A percentile compares a stretch with the other conserved stretches of the same genome.
These are phyloP conservation scores for Drosophila anomalata DNA, from an alignment of 2,888 invertebrate genomes.

Conservation along the genomic window DNA sequence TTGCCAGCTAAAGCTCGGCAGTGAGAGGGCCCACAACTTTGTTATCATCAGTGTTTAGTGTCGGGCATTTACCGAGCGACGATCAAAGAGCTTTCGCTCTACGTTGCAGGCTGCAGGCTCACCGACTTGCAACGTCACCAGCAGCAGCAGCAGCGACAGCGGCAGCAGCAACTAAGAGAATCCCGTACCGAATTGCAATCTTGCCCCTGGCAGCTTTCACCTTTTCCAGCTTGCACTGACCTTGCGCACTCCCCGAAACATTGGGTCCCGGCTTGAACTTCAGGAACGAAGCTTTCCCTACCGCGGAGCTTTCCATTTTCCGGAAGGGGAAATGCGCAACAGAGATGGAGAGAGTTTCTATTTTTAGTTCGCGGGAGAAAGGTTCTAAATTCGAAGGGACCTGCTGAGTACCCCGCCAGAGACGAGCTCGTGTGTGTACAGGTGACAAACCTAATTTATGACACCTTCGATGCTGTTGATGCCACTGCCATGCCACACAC, in stretches of 20 bases:
- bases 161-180: conserved; percentile 10
- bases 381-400: conserved; percentile 46
- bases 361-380: conserved; percentile 5
- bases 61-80: conserved; percentile 33
- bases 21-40: conserved; percentile 35
- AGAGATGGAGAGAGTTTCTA: conserved; percentile 9
- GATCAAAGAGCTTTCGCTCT: conserved; percentile 34
- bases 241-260: conserved; percentile 72
- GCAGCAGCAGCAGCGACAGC: conserved; percentile 38
- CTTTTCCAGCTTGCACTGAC: conserved; percentile 77
- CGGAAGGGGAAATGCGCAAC: conserved; percentile 54
- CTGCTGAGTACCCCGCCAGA: background rate
- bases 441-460: conserved; percentile 65
- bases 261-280: conserved; percentile 70
- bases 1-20: conserved; percentile 41
- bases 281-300: conserved; percentile 73
- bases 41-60: conserved; percentile 41
- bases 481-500: conserved; percentile 11
- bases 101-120: conserved; percentile 43
- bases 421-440: conserved; percentile 33
- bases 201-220: conserved; percentile 54
- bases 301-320: conserved; percentile 50
- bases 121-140: conserved; percentile 31
- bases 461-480: conserved; percentile 48
- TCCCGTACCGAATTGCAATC: conserved; percentile 15